Conservation (phyloP, 2,797 vertebrate genomes). For the Typhlichthys eigenmanni region DNA sequence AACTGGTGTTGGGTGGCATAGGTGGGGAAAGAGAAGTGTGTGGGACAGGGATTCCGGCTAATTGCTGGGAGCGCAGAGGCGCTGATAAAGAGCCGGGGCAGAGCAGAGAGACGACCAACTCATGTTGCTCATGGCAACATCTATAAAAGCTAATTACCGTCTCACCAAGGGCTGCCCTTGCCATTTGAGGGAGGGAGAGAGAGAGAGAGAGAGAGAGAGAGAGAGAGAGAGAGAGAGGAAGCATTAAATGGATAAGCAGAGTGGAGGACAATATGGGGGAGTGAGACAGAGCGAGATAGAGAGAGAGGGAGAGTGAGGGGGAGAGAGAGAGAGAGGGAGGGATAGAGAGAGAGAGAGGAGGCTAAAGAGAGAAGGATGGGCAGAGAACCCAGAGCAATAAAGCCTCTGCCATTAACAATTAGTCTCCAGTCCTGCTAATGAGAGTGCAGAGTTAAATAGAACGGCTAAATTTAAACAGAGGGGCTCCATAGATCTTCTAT, state of each 20-base stretch:
- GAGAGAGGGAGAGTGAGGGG: neutral
- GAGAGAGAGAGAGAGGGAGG: constrained; percentile 19
- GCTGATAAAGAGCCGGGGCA: constrained; percentile 78
- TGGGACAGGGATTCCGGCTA: constrained; percentile 64
- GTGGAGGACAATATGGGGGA: neutral
- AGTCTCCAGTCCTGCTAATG: constrained; percentile 88
- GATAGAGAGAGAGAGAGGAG: neutral
- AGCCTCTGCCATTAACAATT: constrained; percentile 89
- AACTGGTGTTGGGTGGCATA: constrained; percentile 18
- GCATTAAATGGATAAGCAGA: neutral
- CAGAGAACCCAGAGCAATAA: constrained; percentile 84
- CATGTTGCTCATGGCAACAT: constrained; percentile 76
- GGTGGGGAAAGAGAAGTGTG: constrained; percentile 11
- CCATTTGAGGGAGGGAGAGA: constrained; percentile 79
- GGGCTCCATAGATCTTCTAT: constrained; percentile 77
- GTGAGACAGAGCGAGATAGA: constrained; percentile 22
- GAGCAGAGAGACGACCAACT: constrained; percentile 68
- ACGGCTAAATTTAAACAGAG: constrained; percentile 85
- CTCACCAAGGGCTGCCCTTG: constrained; percentile 84
- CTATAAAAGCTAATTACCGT: constrained; percentile 95
- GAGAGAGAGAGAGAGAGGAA: neutral
- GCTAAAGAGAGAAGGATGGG: constrained; percentile 2
- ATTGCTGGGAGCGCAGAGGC: constrained; percentile 77
- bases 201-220: neutral
- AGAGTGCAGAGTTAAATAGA: constrained; percentile 83